phyloP scores from a whole-genome alignment of 2,888 invertebrate species.

The Campoletis raptor region DNA sequence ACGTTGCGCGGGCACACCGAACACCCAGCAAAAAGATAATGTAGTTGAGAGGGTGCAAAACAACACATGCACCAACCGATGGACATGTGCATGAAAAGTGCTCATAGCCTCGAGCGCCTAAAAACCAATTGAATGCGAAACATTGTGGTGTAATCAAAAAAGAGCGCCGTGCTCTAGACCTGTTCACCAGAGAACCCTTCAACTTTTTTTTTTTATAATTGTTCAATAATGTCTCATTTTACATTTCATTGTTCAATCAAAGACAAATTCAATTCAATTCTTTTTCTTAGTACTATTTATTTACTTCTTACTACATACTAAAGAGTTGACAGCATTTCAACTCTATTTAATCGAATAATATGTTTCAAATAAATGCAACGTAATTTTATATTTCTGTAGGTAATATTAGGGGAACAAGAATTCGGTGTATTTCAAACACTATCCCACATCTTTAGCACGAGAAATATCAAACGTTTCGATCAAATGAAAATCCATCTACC shows the following conservation, averaged over 20 bases:
- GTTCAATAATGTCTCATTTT: background rate
- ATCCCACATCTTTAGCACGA: background rate
- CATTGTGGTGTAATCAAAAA: slow-evolving; percentile 57
- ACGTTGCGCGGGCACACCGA: slow-evolving; percentile 49
- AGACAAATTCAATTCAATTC: background rate
- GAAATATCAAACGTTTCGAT: slow-evolving; percentile 76
- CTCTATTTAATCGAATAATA: background rate
- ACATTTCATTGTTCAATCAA: background rate
- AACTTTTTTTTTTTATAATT: background rate
- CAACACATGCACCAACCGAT: slow-evolving; percentile 65
- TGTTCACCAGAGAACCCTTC: background rate
- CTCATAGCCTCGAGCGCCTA: slow-evolving; percentile 42
- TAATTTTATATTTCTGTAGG: background rate
- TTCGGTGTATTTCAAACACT: background rate
- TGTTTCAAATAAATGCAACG: background rate
- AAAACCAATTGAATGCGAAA: slow-evolving; percentile 57
- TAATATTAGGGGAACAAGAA: background rate
- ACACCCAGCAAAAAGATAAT: slow-evolving; percentile 44
- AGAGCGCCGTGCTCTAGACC: background rate
- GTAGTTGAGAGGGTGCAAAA: slow-evolving; percentile 60
- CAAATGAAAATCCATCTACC: slow-evolving; percentile 78
- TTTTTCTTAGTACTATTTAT: too few relatives aligned
- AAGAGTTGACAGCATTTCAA: background rate
- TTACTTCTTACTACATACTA: too few relatives aligned
- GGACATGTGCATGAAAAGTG: slow-evolving; percentile 65